These are phyloP conservation scores for Tetrapedia diversipes DNA, from an alignment of 2,888 invertebrate genomes.

Conservation along the genomic window DNA sequence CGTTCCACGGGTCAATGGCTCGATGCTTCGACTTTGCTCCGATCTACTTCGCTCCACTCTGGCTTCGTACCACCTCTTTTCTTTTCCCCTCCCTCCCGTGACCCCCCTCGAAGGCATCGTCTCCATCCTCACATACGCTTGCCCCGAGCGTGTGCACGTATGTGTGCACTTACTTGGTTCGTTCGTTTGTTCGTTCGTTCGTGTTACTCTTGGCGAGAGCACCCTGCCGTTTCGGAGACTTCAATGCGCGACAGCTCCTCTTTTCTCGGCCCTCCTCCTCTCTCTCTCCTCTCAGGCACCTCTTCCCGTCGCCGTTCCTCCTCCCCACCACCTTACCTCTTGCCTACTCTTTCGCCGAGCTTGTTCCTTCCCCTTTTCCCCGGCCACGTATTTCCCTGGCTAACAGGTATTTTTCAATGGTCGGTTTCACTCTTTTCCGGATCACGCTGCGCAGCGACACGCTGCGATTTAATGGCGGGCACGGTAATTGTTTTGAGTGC, in stretches of 20 bases:
- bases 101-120: slow-evolving; percentile 39
- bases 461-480: too few species aligned
- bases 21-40: slow-evolving; percentile 65
- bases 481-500: neutral
- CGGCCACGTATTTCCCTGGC: slow-evolving; percentile 58
- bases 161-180: slow-evolving; percentile 48
- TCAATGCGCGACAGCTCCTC: slow-evolving; percentile 79
- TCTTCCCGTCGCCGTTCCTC: slow-evolving; percentile 20
- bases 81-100: slow-evolving; percentile 27
- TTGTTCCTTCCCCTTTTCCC: slow-evolving; percentile 67
- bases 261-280: slow-evolving; percentile 61
- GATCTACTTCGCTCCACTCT: slow-evolving; percentile 65
- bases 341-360: slow-evolving; percentile 48
- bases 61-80: slow-evolving; percentile 55
- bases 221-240: slow-evolving; percentile 77
- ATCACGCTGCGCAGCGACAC: neutral
- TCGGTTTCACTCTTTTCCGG: slow-evolving; percentile 29
- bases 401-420: slow-evolving; percentile 60
- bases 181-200: slow-evolving; percentile 67
- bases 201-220: slow-evolving; percentile 71
- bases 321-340: slow-evolving; percentile 38
- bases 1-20: slow-evolving; percentile 77
- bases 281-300: slow-evolving; percentile 43
- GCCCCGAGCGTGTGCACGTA: too few species aligned
- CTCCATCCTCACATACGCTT: slow-evolving; percentile 55